Evolutionary conservation across 2,797 vertebrate genomes (phyloP).

Genomic region (Telmatherina bonti): DNA sequence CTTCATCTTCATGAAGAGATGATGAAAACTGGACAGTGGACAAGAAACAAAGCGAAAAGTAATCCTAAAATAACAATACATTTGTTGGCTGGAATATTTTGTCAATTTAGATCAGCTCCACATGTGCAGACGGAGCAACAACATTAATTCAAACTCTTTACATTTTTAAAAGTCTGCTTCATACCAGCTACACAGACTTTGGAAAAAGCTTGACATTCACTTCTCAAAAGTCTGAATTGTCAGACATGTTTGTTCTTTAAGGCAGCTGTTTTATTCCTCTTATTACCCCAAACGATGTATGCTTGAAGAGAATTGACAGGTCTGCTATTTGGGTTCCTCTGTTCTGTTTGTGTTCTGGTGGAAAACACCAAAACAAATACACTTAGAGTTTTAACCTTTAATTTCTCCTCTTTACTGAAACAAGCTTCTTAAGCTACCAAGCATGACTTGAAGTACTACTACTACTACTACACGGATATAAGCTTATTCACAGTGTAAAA

Average conservation of each 20-base stretch:
- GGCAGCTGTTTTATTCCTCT: constrained; percentile 17
- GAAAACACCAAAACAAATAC: background rate
- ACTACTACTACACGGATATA: background rate
- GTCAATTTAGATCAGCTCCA: constrained; percentile 19
- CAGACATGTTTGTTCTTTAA: constrained; percentile 21
- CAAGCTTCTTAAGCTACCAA: background rate
- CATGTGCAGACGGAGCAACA: constrained; percentile 28
- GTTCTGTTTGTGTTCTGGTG: background rate
- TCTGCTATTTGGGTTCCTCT: background rate
- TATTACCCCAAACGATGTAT: constrained; percentile 8
- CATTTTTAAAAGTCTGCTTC: constrained; percentile 12
- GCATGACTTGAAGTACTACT: background rate
- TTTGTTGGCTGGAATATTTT: constrained; percentile 37
- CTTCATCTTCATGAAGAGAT: background rate
- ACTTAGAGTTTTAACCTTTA: background rate
- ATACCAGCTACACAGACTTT: background rate
- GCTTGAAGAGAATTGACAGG: constrained; percentile 10
- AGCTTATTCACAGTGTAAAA: constrained; percentile 25
- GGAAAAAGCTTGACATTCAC: constrained; percentile 32
- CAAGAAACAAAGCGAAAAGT: background rate
- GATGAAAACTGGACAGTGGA: constrained; percentile 10
- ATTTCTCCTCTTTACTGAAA: background rate
- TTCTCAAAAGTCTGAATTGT: constrained; percentile 18
- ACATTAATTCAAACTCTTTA: constrained; percentile 1
- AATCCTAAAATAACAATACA: constrained; percentile 39